Evolutionary conservation across 2,888 invertebrate genomes (phyloP).

Genomic region (Alentia gelatinosa): DNA sequence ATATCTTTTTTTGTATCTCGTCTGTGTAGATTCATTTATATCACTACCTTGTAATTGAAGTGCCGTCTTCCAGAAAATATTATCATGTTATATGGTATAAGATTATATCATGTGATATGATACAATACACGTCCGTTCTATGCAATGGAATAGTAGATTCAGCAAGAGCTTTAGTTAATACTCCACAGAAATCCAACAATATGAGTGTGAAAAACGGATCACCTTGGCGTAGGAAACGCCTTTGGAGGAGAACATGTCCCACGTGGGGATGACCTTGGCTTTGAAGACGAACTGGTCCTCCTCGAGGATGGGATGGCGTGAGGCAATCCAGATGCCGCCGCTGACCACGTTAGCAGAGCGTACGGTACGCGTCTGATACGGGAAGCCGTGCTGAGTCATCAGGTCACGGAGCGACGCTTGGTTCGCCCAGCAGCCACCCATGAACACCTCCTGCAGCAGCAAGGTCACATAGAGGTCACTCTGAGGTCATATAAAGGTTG

Average conservation of each 20-base stretch:
- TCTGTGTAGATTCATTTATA: too few relatives aligned
- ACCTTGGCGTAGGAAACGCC: conserved; percentile 57
- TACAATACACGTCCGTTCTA: too few relatives aligned
- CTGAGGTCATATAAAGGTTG: too few relatives aligned
- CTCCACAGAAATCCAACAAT: too few relatives aligned
- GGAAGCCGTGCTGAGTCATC: conserved; percentile 55
- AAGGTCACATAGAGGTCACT: too few relatives aligned
- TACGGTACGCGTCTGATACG: conserved; percentile 52
- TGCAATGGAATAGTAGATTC: too few relatives aligned
- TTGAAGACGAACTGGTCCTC: conserved; percentile 23
- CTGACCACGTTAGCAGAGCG: not conserved
- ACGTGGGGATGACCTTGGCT: not conserved
- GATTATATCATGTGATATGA: too few relatives aligned
- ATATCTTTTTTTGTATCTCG: too few relatives aligned
- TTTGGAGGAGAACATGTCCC: conserved; percentile 56
- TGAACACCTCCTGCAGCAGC: conserved; percentile 52
- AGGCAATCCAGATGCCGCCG: conserved; percentile 60
- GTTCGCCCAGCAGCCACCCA: conserved; percentile 55
- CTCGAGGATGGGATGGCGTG: conserved; percentile 55
- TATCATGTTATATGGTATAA: too few relatives aligned
- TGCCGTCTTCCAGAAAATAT: too few relatives aligned
- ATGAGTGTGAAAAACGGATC: not conserved
- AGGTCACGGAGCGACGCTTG: conserved; percentile 55
- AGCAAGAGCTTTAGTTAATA: too few relatives aligned
- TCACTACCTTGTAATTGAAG: too few relatives aligned